These are phyloP conservation scores for Pristionchus entomophagus DNA, from an alignment of 2,888 invertebrate species.

Conservation along the genomic window DNA sequence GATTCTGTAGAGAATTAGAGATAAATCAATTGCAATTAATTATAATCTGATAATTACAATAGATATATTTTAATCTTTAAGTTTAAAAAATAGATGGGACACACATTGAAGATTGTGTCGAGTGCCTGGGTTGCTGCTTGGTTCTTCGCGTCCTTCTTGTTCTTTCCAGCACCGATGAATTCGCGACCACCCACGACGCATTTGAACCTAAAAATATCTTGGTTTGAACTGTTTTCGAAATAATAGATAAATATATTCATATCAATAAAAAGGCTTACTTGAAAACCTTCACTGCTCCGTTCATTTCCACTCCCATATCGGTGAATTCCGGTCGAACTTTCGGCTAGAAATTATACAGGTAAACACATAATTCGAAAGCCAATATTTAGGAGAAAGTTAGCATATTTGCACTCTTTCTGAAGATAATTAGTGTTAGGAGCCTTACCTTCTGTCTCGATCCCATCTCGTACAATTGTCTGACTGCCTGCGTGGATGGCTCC, in stretches of 20 bases:
- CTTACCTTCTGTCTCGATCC: too few relatives aligned
- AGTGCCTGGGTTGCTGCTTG: constrained; percentile 56
- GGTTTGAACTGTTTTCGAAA: neutral
- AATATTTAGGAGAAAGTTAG: too few relatives aligned
- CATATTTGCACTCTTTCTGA: too few relatives aligned
- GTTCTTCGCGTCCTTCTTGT: constrained; percentile 62
- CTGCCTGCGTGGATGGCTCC: too few relatives aligned
- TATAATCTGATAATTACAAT: too few relatives aligned
- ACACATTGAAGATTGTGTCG: constrained; percentile 53
- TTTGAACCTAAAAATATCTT: neutral
- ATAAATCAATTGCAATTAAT: too few relatives aligned
- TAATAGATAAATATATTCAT: too few relatives aligned
- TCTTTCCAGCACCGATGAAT: constrained; percentile 55
- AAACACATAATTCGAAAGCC: too few relatives aligned
- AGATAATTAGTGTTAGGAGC: too few relatives aligned
- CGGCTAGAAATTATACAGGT: neutral
- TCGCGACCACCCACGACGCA: neutral
- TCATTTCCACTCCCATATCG: neutral
- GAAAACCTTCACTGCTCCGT: neutral
- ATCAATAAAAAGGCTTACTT: neutral
- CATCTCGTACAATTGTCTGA: too few relatives aligned
- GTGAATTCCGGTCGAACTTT: neutral
- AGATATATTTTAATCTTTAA: too few relatives aligned
- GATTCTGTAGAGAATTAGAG: too few relatives aligned
- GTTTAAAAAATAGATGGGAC: neutral